These are phyloP conservation scores for Heliopora coerulea DNA, from an alignment of 92 coral and sea anemone genomes.

Conservation along the genomic window DNA sequence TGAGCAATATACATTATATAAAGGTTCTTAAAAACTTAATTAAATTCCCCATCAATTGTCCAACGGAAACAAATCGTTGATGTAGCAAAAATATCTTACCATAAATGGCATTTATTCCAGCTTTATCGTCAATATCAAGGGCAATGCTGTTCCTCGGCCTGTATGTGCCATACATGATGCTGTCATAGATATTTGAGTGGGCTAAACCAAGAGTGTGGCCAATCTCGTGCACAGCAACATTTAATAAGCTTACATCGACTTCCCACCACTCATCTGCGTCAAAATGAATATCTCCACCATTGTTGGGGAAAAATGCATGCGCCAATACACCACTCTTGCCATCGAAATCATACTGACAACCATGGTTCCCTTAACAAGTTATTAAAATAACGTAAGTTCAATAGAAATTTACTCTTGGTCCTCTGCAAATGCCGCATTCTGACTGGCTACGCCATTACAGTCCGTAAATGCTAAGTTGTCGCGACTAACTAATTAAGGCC, in stretches of 20 bases:
- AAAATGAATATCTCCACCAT: slow-evolving; percentile 77
- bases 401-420: too few relatives aligned
- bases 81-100: too few relatives aligned
- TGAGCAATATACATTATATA: too few relatives aligned
- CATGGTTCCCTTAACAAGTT: slow-evolving; percentile 53
- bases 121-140: slow-evolving; percentile 62
- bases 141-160: background rate
- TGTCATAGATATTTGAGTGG: slow-evolving; percentile 50
- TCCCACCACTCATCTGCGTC: slow-evolving; percentile 76
- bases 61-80: too few relatives aligned
- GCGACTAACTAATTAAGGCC: too few relatives aligned
- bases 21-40: too few relatives aligned
- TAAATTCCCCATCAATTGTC: too few relatives aligned
- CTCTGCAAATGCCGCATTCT: too few relatives aligned
- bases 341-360: slow-evolving; percentile 49
- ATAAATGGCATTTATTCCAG: slow-evolving; percentile 44
- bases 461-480: too few relatives aligned
- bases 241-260: slow-evolving; percentile 32
- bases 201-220: slow-evolving; percentile 76
- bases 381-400: too few relatives aligned
- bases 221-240: slow-evolving; percentile 75
- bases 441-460: too few relatives aligned
- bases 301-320: slow-evolving; percentile 63
- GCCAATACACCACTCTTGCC: slow-evolving; percentile 63
- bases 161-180: slow-evolving; percentile 59